phyloP scores from a whole-genome alignment of 2,113 vertebrate species.

The Zosterops japonicus region DNA sequence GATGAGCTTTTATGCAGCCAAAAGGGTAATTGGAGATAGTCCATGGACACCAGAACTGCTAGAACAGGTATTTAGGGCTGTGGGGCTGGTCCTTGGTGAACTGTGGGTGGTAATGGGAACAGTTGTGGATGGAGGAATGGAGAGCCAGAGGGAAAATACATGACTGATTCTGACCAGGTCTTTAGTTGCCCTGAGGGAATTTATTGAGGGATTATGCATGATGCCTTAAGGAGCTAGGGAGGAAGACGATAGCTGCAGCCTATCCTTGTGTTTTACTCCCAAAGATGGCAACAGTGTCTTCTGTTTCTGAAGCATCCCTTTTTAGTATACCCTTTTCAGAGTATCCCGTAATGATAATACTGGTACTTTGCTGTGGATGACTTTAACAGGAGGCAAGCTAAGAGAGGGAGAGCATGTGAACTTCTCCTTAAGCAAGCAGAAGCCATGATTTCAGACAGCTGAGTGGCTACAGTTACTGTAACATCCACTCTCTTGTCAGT shows the following conservation, averaged over 20 bases:
- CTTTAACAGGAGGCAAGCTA: neutral
- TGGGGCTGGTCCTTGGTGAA: neutral
- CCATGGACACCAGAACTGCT: slow-evolving; percentile 95
- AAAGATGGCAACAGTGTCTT: neutral
- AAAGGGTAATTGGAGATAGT: slow-evolving; percentile 92
- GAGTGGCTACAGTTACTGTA: neutral
- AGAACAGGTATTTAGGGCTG: slow-evolving; percentile 84
- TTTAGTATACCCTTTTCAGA: neutral
- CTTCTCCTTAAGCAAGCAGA: neutral
- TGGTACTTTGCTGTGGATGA: neutral
- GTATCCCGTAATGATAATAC: neutral
- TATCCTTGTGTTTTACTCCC: neutral
- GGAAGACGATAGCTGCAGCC: neutral
- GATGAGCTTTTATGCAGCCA: slow-evolving; percentile 96
- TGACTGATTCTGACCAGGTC: neutral
- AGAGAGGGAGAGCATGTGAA: neutral
- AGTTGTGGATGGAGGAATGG: neutral
- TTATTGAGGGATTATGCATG: neutral
- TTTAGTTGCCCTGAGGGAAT: neutral
- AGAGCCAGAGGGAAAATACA: fast-evolving
- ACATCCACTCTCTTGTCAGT: neutral
- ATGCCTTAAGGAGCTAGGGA: neutral
- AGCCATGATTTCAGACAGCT: neutral
- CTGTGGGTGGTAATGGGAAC: fast-evolving
- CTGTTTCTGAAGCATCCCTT: neutral